Base-by-base conservation (phyloP, 2,113 vertebrate genomes). In the Dicaeum eximium region DNA sequence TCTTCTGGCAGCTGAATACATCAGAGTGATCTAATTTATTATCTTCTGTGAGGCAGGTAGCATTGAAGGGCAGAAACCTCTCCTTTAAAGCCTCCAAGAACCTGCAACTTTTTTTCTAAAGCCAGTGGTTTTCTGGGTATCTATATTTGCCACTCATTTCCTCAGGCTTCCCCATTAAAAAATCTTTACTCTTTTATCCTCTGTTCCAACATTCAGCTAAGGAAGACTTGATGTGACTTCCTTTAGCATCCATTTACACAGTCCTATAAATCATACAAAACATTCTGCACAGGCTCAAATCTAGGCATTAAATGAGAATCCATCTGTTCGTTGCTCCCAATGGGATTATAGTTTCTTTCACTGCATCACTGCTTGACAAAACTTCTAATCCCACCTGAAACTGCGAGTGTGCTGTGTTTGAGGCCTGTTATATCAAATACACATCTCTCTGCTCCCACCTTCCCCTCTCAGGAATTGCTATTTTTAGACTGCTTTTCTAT, bases 281-380 rank as follows among this genome's bases (percentile, higher is more conserved):
- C 14, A 4, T 91, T 94, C 95, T 88, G 84, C 94, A 92, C 62
- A 90, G 74, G 53, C 88, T 95, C 84, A 88, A 71, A 94, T 71
- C 72, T 93, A 86, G 48, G 78, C 90, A 92, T 80, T 84, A 95
- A 87, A 88, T 71, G 81, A 88, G 93, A 90, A 48, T 53, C 88
- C 89, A 80, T 90, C 65, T 92, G 82, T 84, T 95, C 11, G 3
- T 95, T 88, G 16, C 40, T 96, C 82, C 92, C 81, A 82, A 50
- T 91, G 95, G 80, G 72, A 96, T 93, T 94, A 95, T 66, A 81
- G 73, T 94, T 92, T 84, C 42, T 84, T 93, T 90, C 65, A 54
- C 37, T 86, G 47, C 58, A 70, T 84, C 47, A 77, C 51, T 67
- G 80, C 90, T 95, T 71, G 86, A 87, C 65, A 90, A 92, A 93